phyloP scores from a whole-genome alignment of 1,140 invertebrate genomes.

The Hydropsyche tenuis region DNA sequence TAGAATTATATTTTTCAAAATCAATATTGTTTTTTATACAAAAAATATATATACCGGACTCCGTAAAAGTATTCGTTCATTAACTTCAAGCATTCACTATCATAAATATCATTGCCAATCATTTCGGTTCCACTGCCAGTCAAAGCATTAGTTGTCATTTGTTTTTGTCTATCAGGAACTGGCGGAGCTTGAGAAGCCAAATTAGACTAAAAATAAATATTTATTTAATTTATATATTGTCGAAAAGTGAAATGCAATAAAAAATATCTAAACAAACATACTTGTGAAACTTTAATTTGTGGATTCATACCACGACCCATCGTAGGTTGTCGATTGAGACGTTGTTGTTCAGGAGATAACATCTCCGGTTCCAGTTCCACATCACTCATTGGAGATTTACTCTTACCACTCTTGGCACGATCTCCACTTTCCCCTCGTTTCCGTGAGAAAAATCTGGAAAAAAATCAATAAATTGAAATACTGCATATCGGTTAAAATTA shows the following conservation, averaged over 20 bases:
- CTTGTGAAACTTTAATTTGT: constrained; percentile 67
- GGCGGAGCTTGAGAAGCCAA: constrained; percentile 70
- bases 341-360: constrained; percentile 56
- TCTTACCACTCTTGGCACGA: constrained; percentile 65
- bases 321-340: constrained; percentile 57
- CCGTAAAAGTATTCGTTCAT: constrained; percentile 99
- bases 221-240: neutral
- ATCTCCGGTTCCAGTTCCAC: constrained; percentile 61
- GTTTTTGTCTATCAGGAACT: constrained; percentile 75
- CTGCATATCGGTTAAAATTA: neutral
- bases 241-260: neutral
- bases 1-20: neutral
- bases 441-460: constrained; percentile 78
- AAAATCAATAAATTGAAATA: constrained; percentile 21
- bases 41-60: constrained; percentile 59
- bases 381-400: constrained; percentile 74
- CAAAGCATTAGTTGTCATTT: constrained; percentile 71
- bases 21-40: neutral
- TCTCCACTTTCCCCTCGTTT: constrained; percentile 73
- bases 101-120: constrained; percentile 84
- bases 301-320: constrained; percentile 57
- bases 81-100: constrained; percentile 85
- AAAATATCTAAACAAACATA: constrained; percentile 50
- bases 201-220: constrained; percentile 63
- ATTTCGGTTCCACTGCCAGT: constrained; percentile 73